Conservation (phyloP, 2,888 invertebrate species). For the Microctonus hyperodae region DNA sequence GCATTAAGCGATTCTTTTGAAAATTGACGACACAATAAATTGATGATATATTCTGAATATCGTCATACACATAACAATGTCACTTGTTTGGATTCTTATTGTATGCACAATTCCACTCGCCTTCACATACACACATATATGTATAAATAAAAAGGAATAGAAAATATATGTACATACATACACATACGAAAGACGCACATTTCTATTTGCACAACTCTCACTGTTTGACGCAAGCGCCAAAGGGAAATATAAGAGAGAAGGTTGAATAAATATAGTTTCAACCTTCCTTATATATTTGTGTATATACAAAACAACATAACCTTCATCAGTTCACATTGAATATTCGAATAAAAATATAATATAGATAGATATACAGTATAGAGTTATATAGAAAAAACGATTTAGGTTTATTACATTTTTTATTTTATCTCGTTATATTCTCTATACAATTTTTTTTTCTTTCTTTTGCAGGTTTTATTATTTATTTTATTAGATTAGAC, state of each 20-base stretch:
- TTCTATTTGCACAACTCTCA: constrained; percentile 11
- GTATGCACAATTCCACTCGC: neutral
- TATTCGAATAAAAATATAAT: neutral
- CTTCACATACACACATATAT: neutral
- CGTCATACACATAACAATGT: no score
- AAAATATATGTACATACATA: neutral
- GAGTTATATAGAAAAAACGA: neutral
- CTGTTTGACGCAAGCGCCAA: neutral
- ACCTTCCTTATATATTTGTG: neutral
- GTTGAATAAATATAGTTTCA: constrained; percentile 2
- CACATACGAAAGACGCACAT: constrained; percentile 7
- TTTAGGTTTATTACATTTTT: neutral
- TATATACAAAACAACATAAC: neutral
- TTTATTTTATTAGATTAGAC: neutral
- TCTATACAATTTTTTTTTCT: neutral
- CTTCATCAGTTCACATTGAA: neutral
- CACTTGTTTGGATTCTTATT: neutral
- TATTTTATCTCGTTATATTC: neutral
- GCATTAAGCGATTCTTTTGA: neutral
- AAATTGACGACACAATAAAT: neutral
- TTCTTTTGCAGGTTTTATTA: neutral
- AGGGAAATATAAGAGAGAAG: neutral
- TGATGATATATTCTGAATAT: neutral
- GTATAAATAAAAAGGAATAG: no score
- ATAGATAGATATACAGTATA: no score